Conservation (phyloP, 1,140 invertebrate genomes). For the Halictus rubicundus region DNA sequence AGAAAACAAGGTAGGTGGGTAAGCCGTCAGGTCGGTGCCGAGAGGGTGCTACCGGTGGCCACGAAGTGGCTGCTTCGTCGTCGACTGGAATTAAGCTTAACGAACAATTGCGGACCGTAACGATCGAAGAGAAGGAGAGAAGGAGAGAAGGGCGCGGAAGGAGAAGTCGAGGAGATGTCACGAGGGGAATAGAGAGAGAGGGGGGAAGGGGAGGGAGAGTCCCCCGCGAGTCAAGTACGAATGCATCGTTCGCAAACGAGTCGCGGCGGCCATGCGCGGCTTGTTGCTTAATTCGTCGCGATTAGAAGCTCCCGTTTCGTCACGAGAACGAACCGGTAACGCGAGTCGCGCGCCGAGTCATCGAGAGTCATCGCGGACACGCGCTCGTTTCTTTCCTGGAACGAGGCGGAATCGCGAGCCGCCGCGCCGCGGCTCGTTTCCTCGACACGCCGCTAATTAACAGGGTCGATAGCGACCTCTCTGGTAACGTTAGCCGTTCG, state of each 20-base stretch:
- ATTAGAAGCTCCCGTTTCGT: constrained; percentile 59
- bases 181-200: not conserved
- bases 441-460: constrained; percentile 28
- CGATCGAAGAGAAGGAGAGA: not conserved
- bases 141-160: too few relatives aligned
- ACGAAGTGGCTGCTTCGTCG: constrained; percentile 3
- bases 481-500: constrained; percentile 37
- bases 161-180: constrained; percentile 9
- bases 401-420: too few relatives aligned
- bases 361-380: too few relatives aligned
- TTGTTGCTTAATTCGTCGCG: constrained; percentile 65
- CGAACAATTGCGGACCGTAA: constrained; percentile 68
- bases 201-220: too few relatives aligned
- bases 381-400: too few relatives aligned
- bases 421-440: too few relatives aligned
- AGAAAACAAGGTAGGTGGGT: too few relatives aligned
- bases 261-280: constrained; percentile 59
- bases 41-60: not conserved
- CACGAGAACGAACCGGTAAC: constrained; percentile 55
- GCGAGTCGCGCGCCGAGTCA: not conserved
- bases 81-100: constrained; percentile 69
- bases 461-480: constrained; percentile 43
- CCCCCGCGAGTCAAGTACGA: not conserved
- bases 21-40: too few relatives aligned
- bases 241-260: constrained; percentile 56